Base-by-base conservation (phyloP, 2,888 invertebrate species). In the Perizoma flavofasciatum region DNA sequence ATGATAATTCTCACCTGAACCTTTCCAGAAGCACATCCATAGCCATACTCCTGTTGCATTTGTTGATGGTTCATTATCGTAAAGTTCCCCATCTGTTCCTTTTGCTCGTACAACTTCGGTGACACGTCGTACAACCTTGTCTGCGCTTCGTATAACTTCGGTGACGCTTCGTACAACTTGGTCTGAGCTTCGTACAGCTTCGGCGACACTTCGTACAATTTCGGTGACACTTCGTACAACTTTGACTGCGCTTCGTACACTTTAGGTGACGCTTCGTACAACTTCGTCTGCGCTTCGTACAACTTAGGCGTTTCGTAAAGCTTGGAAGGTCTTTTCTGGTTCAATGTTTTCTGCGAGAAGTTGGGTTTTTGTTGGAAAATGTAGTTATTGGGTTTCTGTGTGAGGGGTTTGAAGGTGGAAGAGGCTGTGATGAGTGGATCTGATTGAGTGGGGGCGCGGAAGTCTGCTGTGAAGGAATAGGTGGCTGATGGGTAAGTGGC, bases 391-490 rank as follows among this genome's bases (percentile, higher is more conserved):
- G 79, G 80, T 63, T 92, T 92, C 59, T 86, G 92, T 6, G 85
- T 89, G 0, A 94, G 77, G 0, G 94, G 93, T 74, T 94, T 93
- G 74, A 94, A 94, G 7, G 93, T 91, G 0, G 92, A 92, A 0
- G 89, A 82, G 1, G 93, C 92, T 0, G 93, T 91, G 45, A 94
- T 89, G 9, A 94, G 77, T 0, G 94, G 93, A 22, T 93, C 91
- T 6, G 94, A 93, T 72, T 94, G 93, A 75, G 82, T 89, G 0
- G 95, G 95, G 0, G 96, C 89, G 41, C 96, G 88, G 81, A 96
- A 96, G 83, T 97, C 96, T 0, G 97, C 96, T 3, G 96, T 96
- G 83, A 97, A 96, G 47, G 96, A 96, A 75, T 96, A 97, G 0
- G 96, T 96, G 37, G 96, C 94, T 46, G 95, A 95, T 0, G 94